Conservation (phyloP, 1,140 invertebrate genomes). For the Chionoecetes opilio region DNA sequence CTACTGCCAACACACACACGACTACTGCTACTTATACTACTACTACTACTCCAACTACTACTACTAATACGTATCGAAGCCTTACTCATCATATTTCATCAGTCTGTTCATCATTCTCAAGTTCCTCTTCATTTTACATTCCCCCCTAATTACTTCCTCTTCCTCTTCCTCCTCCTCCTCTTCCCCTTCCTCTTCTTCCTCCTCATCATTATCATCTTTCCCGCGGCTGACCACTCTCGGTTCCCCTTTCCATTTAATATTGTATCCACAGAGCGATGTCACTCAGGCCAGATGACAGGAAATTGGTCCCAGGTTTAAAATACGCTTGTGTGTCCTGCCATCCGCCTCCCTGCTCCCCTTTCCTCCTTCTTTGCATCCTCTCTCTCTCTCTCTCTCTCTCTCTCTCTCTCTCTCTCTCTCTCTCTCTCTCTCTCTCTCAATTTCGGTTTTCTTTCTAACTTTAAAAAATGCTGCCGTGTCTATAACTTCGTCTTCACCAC, state of each 20-base stretch:
- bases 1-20: too few relatives aligned
- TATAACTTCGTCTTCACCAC: neutral
- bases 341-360: neutral
- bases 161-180: neutral
- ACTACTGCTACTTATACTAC: neutral
- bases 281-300: neutral
- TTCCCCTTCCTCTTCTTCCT: neutral
- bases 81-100: neutral
- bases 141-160: neutral
- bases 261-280: neutral
- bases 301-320: neutral
- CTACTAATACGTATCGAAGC: neutral
- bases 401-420: neutral
- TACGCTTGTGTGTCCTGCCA: neutral
- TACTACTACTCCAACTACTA: constrained; percentile 30
- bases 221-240: neutral
- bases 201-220: neutral
- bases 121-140: constrained; percentile 13
- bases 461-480: neutral
- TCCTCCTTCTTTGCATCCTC: neutral
- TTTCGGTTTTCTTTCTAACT: neutral
- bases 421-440: neutral
- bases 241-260: neutral
- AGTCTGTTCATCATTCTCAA: neutral
- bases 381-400: neutral